A percentile compares a stretch with the other conserved stretches of the same genome.
Conservation (phyloP, 2,888 invertebrate species). For the Cosmia pyralina region DNA sequence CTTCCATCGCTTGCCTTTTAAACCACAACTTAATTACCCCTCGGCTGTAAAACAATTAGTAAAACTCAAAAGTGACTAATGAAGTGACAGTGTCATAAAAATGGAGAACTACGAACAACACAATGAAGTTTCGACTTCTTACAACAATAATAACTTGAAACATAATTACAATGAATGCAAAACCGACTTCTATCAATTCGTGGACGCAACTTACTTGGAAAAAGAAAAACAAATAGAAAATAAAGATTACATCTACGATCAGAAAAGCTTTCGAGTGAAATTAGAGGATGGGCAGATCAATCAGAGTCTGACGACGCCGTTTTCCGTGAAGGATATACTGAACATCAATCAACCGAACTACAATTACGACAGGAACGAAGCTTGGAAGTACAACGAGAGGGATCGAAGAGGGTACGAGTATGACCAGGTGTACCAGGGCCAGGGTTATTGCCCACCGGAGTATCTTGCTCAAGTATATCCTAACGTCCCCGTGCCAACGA, state of each 20-base stretch:
- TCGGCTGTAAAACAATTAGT: constrained; percentile 72
- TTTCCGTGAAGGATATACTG: constrained; percentile 85
- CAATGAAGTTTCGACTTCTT: constrained; percentile 83
- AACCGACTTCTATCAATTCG: constrained; percentile 75
- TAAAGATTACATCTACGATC: constrained; percentile 69
- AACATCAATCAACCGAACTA: constrained; percentile 80
- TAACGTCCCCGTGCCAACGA: constrained; percentile 78
- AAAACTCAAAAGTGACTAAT: constrained; percentile 72
- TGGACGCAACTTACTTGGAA: constrained; percentile 69
- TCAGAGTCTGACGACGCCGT: constrained; percentile 80
- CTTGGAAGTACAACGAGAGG: constrained; percentile 80
- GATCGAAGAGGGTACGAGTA: constrained; percentile 77
- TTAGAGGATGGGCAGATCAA: constrained; percentile 73
- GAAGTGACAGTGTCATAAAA: constrained; percentile 69
- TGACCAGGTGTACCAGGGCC: constrained; percentile 76
- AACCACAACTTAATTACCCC: constrained; percentile 80
- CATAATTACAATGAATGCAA: constrained; percentile 81
- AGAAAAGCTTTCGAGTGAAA: constrained; percentile 76
- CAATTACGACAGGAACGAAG: constrained; percentile 80
- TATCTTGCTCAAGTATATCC: constrained; percentile 80
- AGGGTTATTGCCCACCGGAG: constrained; percentile 78
- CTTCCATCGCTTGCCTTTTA: constrained; percentile 81
- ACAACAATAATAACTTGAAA: constrained; percentile 80
- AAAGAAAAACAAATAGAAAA: constrained; percentile 70
- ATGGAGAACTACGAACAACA: constrained; percentile 85